Percentiles rank a stretch among this genome's conserved stretches.
These are phyloP conservation scores for Ophioninae sp. DNA, from an alignment of 2,888 invertebrate species.

Conservation along the genomic window DNA sequence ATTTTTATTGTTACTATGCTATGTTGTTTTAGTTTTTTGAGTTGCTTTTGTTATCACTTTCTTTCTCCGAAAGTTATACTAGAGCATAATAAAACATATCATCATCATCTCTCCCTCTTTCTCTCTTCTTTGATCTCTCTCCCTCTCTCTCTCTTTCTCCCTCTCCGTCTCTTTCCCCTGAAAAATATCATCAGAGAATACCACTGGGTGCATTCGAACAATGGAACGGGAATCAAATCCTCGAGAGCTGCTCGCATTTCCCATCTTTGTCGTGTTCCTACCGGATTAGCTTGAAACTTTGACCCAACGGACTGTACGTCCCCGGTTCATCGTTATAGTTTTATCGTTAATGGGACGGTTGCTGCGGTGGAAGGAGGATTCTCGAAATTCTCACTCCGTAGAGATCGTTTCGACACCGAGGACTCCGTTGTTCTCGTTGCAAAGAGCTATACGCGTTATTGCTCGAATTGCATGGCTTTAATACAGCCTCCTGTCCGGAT, in stretches of 20 bases:
- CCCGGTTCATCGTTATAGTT: slow-evolving; percentile 17
- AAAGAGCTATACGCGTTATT: slow-evolving; percentile 26
- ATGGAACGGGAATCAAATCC: neutral
- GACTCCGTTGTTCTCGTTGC: slow-evolving; percentile 7
- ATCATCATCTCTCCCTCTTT: neutral
- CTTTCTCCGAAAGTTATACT: neutral
- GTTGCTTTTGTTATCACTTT: neutral
- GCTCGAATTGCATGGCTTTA: slow-evolving; percentile 18
- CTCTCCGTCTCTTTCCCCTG: neutral
- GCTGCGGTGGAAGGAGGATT: neutral
- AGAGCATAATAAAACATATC: too few species aligned
- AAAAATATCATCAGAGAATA: neutral
- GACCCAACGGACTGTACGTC: neutral
- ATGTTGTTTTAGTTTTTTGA: too few species aligned
- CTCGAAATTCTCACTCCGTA: slow-evolving; percentile 25
- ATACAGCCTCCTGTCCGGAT: neutral
- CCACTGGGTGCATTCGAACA: neutral
- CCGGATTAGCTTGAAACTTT: neutral
- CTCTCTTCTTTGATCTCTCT: neutral
- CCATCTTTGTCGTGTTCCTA: slow-evolving; percentile 5
- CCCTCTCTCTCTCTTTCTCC: neutral
- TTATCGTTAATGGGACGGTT: slow-evolving; percentile 31
- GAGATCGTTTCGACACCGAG: slow-evolving; percentile 1
- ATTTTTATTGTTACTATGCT: too few species aligned
- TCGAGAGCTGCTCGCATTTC: neutral